phyloP scores from a whole-genome alignment of 2,888 invertebrate species.

The Drosophila mimetica region DNA sequence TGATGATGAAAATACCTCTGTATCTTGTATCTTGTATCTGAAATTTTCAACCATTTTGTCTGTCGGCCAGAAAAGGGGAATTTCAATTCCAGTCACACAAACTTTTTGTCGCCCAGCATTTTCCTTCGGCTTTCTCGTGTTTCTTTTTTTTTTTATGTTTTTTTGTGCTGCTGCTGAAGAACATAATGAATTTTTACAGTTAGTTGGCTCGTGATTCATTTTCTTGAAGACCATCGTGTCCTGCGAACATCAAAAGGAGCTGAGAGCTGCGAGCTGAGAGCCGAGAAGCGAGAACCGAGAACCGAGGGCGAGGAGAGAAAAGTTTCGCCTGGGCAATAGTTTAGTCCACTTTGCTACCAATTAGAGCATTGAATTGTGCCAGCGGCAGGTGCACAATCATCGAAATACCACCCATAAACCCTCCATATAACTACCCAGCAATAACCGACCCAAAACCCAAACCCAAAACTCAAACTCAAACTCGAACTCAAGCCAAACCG shows the following conservation, averaged over 20 bases:
- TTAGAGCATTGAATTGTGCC: slow-evolving; percentile 53
- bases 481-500: not conserved
- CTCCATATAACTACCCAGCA: slow-evolving; percentile 21
- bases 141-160: not conserved
- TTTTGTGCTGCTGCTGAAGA: slow-evolving; percentile 11
- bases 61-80: slow-evolving; percentile 36
- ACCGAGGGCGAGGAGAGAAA: slow-evolving; percentile 30
- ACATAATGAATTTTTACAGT: slow-evolving; percentile 71
- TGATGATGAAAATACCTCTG: slow-evolving; percentile 5
- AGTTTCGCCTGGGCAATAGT: slow-evolving; percentile 34
- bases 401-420: slow-evolving; percentile 33
- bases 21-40: not conserved
- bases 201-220: slow-evolving; percentile 73
- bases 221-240: slow-evolving; percentile 37
- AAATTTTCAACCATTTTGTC: not conserved
- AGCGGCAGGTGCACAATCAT: slow-evolving; percentile 41
- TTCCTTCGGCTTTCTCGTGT: not conserved
- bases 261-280: not conserved
- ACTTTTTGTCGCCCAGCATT: slow-evolving; percentile 20
- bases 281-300: not conserved
- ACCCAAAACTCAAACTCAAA: not conserved
- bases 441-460: not conserved
- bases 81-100: slow-evolving; percentile 60
- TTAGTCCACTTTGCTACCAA: slow-evolving; percentile 59
- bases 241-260: slow-evolving; percentile 33